Base-by-base conservation (phyloP, 2,113 vertebrate genomes). In the Indicator maculatus region DNA sequence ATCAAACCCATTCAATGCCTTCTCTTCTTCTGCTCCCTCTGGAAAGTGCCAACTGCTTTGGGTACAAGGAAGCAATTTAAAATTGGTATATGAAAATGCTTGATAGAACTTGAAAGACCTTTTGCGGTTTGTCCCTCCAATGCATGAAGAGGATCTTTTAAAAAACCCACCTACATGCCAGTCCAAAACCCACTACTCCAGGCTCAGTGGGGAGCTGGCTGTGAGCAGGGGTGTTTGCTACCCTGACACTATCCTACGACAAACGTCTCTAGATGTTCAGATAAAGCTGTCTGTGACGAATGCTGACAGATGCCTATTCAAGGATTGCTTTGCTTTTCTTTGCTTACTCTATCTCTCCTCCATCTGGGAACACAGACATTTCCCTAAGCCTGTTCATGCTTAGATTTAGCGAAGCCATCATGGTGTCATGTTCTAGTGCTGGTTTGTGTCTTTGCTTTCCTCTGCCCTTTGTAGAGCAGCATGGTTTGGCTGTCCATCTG, bases 401-500 rank as follows among this genome's bases (percentile, higher is more conserved):
- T 75, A 83, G 81, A 45, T 94, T 89, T 76, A 96, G 94, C n/a
- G 69, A 93, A 92, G 87, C 72, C 53, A 87, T 86, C 4, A 11
- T 83, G 89, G 91, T 95, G 82, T 92, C 67, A 58, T 47, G 75
- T 93, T 93, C 93, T 93, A 88, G 89, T 27, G 0, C 56, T 59
- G 88, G 36, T 94, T 70, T 63, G 72, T 89, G 47, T 80, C 89
- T 91, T 85, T 78, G 53, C 82, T 92, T 83, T 88, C 65, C 91
- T 92, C 72, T 84, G 38, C 41, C 47, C 94, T 91, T 93, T 92
- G 93, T 39, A 72, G 81, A 96, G 73, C 89, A 94, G 89, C 93
- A 81, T 77, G 91, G 88, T 88, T 94, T 0, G 31, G 88, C 63
- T 88, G 72, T 80, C 96, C 95, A 94, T 97, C 95, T 97, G 95